Evolutionary conservation across 1,140 invertebrate genomes (phyloP), one percentile per base, ranked within the genome.

Genomic region (Drosophila lowei): DNA sequence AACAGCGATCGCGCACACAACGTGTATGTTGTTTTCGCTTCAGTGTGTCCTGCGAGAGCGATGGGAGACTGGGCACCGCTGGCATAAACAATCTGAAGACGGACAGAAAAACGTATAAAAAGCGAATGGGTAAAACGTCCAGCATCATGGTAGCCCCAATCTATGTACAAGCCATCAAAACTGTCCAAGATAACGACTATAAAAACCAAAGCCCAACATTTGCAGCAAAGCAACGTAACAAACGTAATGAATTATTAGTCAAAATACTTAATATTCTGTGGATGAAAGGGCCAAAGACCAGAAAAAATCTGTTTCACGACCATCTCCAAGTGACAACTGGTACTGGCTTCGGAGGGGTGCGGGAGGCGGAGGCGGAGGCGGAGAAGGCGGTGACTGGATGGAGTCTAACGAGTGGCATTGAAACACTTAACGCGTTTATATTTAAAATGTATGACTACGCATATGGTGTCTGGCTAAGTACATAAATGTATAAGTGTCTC

Each of bases 401-500:
- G 23, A 16, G 50, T 58, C 38, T 43, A 28, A 15, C 68, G 38
- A 60, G 56, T 67, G 72, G 52, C 74, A 77, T 77, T 76, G 72
- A 76, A 75, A 58, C 65, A 77, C 64, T 76, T 77, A 77, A 64
- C 72, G 74, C 74, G 48, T 64, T 77, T 70, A 76, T 70, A 76
- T 75, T 76, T 70, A 70, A 77, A 76, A 76, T 76, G 72, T 76
- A 76, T 76, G 64, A 70, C 72, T 70, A 76, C 72, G 58, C 73
- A 77, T 76, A 75, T 76, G 73, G 74, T 77, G 60, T 71, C 72
- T 62, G 65, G 71, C 68, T 63, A 73, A 72, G 68, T 73, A 72
- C 56, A 54, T 77, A 72, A 59, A 54, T 76, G 46, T 72, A 57
- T 41, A 57, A 34, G 42, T 54, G 59, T 61, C 41, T 44, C 56